Conservation (phyloP, 2,113 vertebrate species). For the Triplophysa rosa region DNA sequence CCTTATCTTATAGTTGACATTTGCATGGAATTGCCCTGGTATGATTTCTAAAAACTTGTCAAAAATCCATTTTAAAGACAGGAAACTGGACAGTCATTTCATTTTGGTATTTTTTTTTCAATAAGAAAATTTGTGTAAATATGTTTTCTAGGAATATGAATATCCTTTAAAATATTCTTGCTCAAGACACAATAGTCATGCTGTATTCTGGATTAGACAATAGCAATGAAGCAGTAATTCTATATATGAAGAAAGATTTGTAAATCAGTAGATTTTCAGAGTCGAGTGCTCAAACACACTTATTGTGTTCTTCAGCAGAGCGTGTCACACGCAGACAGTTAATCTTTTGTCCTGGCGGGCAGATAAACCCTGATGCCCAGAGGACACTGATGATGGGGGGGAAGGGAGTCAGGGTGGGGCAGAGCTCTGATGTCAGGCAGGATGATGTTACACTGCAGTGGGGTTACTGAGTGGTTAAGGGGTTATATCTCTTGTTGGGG, state of each 20-base stretch:
- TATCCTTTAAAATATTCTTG: too few relatives aligned
- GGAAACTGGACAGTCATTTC: too few relatives aligned
- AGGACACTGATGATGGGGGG: neutral
- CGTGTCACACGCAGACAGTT: constrained; percentile 27
- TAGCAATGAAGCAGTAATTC: too few relatives aligned
- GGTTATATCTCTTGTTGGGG: neutral
- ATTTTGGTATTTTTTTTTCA: too few relatives aligned
- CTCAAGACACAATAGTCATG: too few relatives aligned
- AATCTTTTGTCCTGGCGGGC: constrained; percentile 21
- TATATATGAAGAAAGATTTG: neutral
- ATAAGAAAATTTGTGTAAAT: too few relatives aligned
- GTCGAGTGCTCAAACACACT: neutral
- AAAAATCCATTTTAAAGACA: too few relatives aligned
- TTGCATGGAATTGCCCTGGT: too few relatives aligned
- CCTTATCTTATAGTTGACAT: too few relatives aligned
- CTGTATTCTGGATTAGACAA: too few relatives aligned
- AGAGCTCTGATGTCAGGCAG: constrained; percentile 11
- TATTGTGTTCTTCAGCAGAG: neutral
- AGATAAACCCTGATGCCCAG: constrained; percentile 21
- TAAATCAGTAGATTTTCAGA: neutral
- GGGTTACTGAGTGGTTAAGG: neutral
- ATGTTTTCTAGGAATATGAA: too few relatives aligned
- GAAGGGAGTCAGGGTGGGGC: constrained; percentile 1
- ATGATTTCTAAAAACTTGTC: too few relatives aligned
- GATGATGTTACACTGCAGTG: constrained; percentile 24